Conservation (phyloP, 2,113 vertebrate genomes). For the Carassius carassius region DNA sequence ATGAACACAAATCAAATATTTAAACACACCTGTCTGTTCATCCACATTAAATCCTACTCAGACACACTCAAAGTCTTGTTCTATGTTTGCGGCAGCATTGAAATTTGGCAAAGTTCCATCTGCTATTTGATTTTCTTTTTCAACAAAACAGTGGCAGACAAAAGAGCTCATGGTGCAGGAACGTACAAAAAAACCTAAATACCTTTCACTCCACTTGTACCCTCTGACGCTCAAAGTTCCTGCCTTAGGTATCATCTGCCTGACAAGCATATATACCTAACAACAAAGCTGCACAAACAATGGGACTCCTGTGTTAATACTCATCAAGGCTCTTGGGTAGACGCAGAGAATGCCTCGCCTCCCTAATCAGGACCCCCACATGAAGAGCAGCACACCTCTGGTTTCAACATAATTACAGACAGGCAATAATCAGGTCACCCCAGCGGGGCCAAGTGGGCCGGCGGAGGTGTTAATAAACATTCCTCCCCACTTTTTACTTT, state of each 20-base stretch:
- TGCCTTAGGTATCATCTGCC: conserved; percentile 45
- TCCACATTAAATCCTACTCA: too few relatives aligned
- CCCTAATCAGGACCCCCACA: conserved; percentile 73
- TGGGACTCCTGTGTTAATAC: conserved; percentile 48
- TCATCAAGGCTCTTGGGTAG: conserved; percentile 62
- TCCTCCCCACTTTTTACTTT: conserved; percentile 65
- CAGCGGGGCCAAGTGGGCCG: conserved; percentile 69
- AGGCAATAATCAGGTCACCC: conserved; percentile 82
- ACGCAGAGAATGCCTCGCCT: conserved; percentile 55
- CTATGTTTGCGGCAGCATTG: not conserved
- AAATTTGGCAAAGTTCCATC: conserved; percentile 57
- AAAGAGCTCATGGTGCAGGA: conserved; percentile 71
- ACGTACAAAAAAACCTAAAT: conserved; percentile 70
- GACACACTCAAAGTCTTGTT: not conserved
- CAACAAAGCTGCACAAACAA: conserved; percentile 53
- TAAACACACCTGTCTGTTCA: too few relatives aligned
- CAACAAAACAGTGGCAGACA: conserved; percentile 67
- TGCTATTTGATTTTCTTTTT: conserved; percentile 74
- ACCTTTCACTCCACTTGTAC: conserved; percentile 60
- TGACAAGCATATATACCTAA: conserved; percentile 46
- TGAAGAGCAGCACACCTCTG: conserved; percentile 73
- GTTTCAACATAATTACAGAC: conserved; percentile 77
- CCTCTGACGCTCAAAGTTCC: conserved; percentile 26
- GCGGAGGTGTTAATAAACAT: conserved; percentile 80
- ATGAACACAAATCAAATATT: too few relatives aligned